phyloP scores from a whole-genome alignment of 1,140 invertebrate species.

The Steinernema khuongi region DNA sequence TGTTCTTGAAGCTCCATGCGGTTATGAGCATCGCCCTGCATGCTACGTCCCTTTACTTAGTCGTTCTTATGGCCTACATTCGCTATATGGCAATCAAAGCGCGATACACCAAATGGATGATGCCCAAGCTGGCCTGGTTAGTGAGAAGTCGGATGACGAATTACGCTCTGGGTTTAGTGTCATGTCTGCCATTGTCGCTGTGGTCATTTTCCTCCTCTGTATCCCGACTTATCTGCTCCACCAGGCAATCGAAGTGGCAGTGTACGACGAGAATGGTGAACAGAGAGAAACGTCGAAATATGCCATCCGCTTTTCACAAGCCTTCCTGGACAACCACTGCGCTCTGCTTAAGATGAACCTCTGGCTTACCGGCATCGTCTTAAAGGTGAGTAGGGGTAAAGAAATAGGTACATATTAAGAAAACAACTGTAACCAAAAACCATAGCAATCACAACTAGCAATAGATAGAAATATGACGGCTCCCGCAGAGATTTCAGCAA shows the following conservation, averaged over 20 bases:
- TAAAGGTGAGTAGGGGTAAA: constrained; percentile 32
- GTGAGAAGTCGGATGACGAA: not conserved
- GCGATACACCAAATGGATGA: constrained; percentile 42
- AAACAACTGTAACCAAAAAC: not conserved
- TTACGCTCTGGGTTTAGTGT: not conserved
- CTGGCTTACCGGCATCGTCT: constrained; percentile 41
- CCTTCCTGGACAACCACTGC: constrained; percentile 36
- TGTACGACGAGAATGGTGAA: not conserved
- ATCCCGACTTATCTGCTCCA: constrained; percentile 42
- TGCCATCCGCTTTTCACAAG: constrained; percentile 28
- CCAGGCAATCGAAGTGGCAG: constrained; percentile 23
- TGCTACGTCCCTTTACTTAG: constrained; percentile 46
- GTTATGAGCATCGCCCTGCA: constrained; percentile 47
- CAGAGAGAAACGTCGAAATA: not conserved
- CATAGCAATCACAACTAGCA: not conserved
- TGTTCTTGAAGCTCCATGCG: constrained; percentile 40
- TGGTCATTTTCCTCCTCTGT: constrained; percentile 37
- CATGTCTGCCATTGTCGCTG: constrained; percentile 23
- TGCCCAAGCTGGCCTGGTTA: constrained; percentile 38
- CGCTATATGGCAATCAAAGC: constrained; percentile 37
- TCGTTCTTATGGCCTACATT: constrained; percentile 50
- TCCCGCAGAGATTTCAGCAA: too few relatives aligned
- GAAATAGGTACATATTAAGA: too few relatives aligned
- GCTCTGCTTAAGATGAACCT: constrained; percentile 38
- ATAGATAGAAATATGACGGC: too few relatives aligned